phyloP scores from a whole-genome alignment of 2,797 vertebrate species.

The Cetoscarus ocellatus region DNA sequence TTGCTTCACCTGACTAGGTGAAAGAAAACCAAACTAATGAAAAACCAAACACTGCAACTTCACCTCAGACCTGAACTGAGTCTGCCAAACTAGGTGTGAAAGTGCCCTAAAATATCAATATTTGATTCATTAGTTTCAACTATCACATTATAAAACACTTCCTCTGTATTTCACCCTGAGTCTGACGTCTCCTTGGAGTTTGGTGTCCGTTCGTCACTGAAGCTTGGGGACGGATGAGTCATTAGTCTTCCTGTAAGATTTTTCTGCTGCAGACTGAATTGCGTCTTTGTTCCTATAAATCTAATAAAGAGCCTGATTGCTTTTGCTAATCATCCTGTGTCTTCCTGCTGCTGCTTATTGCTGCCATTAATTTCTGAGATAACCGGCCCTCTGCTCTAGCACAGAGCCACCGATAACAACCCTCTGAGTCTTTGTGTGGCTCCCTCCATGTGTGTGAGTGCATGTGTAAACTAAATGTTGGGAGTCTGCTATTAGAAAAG shows the following conservation, averaged over 20 bases:
- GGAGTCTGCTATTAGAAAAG: conserved; percentile 6
- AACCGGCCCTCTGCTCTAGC: conserved; percentile 83
- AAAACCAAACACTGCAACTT: too few relatives aligned
- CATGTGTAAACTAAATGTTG: conserved; percentile 11
- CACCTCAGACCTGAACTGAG: too few relatives aligned
- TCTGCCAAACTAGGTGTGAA: too few relatives aligned
- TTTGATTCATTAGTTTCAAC: conserved; percentile 5
- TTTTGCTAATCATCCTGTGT: conserved; percentile 88
- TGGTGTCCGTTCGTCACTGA: conserved; percentile 30
- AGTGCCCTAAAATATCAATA: conserved; percentile 7
- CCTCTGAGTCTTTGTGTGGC: conserved; percentile 11
- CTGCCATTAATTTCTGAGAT: conserved; percentile 89
- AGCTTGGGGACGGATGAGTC: conserved; percentile 54
- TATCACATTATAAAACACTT: conserved; percentile 25
- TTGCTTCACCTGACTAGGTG: too few relatives aligned
- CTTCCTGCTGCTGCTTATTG: conserved; percentile 84
- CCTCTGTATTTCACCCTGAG: conserved; percentile 33
- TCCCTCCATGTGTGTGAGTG: conserved; percentile 9
- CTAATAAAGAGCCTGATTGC: conserved; percentile 88
- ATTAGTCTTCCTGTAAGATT: conserved; percentile 69
- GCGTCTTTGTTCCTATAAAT: conserved; percentile 86
- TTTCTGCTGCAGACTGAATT: conserved; percentile 63
- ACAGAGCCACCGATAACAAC: conserved; percentile 73
- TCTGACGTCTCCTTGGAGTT: conserved; percentile 39
- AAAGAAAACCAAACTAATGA: too few relatives aligned